Evolutionary conservation across 2,888 invertebrate species (phyloP).

Genomic region (Dioctria linearis): DNA sequence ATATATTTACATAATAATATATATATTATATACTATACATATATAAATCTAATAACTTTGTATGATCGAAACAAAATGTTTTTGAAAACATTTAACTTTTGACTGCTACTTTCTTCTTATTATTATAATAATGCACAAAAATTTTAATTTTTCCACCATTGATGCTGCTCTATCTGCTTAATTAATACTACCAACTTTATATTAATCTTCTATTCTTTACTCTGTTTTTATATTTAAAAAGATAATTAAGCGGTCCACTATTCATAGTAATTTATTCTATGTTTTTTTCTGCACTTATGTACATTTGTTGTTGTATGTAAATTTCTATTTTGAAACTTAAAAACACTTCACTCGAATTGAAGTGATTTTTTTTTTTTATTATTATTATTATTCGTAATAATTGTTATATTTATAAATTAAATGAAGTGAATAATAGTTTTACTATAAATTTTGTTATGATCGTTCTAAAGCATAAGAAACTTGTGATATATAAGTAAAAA

Average conservation of each 20-base stretch:
- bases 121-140: slow-evolving; percentile 46
- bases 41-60: slow-evolving; percentile 1
- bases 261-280: slow-evolving; percentile 17
- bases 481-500: slow-evolving; percentile 47
- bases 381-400: slow-evolving; percentile 15
- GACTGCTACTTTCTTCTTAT: slow-evolving; percentile 9
- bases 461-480: slow-evolving; percentile 32
- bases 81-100: slow-evolving; percentile 17
- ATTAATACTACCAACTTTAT: no score
- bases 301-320: slow-evolving; percentile 34
- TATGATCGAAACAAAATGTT: slow-evolving; percentile 22
- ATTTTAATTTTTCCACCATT: slow-evolving; percentile 23
- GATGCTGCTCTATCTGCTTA: slow-evolving; percentile 35
- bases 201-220: background rate
- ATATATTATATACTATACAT: slow-evolving; percentile 36
- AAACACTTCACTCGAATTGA: slow-evolving; percentile 5
- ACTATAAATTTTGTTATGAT: slow-evolving; percentile 33
- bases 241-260: slow-evolving; percentile 10
- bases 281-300: slow-evolving; percentile 3
- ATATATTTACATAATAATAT: slow-evolving; percentile 34
- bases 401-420: slow-evolving; percentile 39
- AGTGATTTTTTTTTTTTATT: slow-evolving; percentile 12
- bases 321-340: slow-evolving; percentile 26
- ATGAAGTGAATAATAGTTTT: slow-evolving; percentile 17
- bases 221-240: background rate